Base-by-base conservation (phyloP, 2,797 vertebrate genomes). In the Notolabrus celidotus region DNA sequence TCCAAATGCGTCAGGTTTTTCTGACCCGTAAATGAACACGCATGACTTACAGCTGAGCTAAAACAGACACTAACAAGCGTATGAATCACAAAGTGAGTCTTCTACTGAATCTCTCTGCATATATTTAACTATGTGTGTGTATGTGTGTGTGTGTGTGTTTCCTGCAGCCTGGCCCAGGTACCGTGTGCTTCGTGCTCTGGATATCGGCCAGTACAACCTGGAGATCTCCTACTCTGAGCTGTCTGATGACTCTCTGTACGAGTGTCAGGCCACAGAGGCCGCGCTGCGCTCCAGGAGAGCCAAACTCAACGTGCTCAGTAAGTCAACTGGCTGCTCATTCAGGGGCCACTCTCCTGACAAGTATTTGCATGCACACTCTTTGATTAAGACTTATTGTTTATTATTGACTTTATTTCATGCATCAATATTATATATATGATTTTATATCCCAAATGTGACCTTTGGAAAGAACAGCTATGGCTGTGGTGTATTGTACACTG, bases 201-300 rank as follows among this genome's bases (percentile, higher is more conserved):
- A 97, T 6, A 93, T 94, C 0, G 97, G 97, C 3, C 96, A 97
- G 85, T 97, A 96, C 92, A 97, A 98, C 92, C 87, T 98, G 94
- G 96, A 99, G 93, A 97, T 99, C 89, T 94, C 89, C 6, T 89
- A 94, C 0, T 93, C 97, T 0, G 95, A 97, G 77, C 94, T 99
- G 38, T 95, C 96, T 0, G 97, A 99, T 19, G 97, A 98, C 47
- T 97, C 97, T 1, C 89, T 94, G 38, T 99, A 97, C 0, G 97
- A 99, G 92, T 98, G 97, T 90, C 97, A 99, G 88, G 97, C 97
- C 76, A 98, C 97, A 0, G 97, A 98, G 89, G 97, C 96, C 0
- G 97, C 97, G 2, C 93, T 98, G 75, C 94, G 97, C 19, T 98
- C 97, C 25, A 92, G 96, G 67, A 89, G 95, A 19, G 97, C 97